These are phyloP conservation scores for Dinoponera quadriceps DNA, from an alignment of 1,140 invertebrate species.

Conservation along the genomic window DNA sequence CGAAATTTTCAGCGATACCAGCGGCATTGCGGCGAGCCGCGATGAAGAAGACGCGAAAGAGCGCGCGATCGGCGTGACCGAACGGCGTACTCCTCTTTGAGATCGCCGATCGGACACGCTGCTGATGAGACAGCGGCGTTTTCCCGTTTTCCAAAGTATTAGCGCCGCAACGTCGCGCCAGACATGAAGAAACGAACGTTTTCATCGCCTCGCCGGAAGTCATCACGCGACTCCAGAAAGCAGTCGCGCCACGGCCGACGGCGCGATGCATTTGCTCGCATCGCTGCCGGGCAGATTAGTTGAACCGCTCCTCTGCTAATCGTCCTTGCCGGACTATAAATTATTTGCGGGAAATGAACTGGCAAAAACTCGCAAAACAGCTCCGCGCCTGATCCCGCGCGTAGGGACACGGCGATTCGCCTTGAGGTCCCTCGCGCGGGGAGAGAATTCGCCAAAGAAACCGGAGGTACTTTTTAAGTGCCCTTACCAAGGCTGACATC, in stretches of 20 bases:
- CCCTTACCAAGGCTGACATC: slow-evolving; percentile 78
- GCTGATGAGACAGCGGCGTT: too few species aligned
- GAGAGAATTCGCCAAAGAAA: slow-evolving; percentile 79
- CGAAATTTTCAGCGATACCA: not conserved
- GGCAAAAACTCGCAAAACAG: slow-evolving; percentile 70
- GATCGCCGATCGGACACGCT: not conserved
- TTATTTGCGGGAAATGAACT: slow-evolving; percentile 64
- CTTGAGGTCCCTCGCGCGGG: slow-evolving; percentile 50
- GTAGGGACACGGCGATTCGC: slow-evolving; percentile 57
- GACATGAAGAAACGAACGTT: slow-evolving; percentile 8
- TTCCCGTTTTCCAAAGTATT: not conserved
- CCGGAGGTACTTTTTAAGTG: slow-evolving; percentile 74
- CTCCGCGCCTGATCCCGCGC: slow-evolving; percentile 36
- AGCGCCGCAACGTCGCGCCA: not conserved
- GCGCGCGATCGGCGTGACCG: not conserved
- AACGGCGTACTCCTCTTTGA: not conserved
- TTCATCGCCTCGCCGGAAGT: slow-evolving; percentile 28
- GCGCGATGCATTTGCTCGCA: slow-evolving; percentile 37
- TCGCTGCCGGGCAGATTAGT: slow-evolving; percentile 46
- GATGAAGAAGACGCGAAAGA: not conserved
- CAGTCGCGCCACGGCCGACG: slow-evolving; percentile 2
- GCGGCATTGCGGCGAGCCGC: not conserved
- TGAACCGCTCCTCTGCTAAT: slow-evolving; percentile 48
- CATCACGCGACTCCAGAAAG: slow-evolving; percentile 35
- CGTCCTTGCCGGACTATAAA: slow-evolving; percentile 51